Conservation (phyloP, 2,888 invertebrate genomes). For the Mantis religiosa region DNA sequence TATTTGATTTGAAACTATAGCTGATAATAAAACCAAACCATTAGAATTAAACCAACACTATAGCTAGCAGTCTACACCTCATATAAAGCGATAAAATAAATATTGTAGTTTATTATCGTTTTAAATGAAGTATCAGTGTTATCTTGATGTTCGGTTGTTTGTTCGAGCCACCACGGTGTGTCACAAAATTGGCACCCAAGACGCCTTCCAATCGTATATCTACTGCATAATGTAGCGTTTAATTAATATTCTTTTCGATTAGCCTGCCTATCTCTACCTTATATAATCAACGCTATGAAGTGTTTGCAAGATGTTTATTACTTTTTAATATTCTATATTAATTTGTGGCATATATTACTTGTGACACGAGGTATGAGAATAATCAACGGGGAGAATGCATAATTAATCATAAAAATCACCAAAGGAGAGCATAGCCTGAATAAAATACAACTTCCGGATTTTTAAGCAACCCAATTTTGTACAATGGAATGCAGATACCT, state of each 20-base stretch:
- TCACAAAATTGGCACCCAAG: background rate
- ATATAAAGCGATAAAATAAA: no score
- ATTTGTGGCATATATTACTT: background rate
- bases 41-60: no score
- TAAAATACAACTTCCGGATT: background rate
- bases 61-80: no score
- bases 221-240: background rate
- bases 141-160: background rate
- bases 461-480: background rate
- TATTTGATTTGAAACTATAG: no score
- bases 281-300: background rate
- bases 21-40: no score
- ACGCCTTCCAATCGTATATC: background rate
- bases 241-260: background rate
- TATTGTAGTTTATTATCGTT: no score
- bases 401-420: background rate
- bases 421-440: background rate
- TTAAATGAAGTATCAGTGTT: background rate
- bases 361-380: background rate
- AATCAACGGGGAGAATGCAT: background rate
- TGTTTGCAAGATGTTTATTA: background rate
- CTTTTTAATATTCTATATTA: background rate
- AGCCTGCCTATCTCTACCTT: background rate
- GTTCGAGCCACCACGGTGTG: background rate
- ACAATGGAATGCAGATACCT: no score